Conservation (phyloP, 2,888 invertebrate genomes). For the Hanleya hanleyi region DNA sequence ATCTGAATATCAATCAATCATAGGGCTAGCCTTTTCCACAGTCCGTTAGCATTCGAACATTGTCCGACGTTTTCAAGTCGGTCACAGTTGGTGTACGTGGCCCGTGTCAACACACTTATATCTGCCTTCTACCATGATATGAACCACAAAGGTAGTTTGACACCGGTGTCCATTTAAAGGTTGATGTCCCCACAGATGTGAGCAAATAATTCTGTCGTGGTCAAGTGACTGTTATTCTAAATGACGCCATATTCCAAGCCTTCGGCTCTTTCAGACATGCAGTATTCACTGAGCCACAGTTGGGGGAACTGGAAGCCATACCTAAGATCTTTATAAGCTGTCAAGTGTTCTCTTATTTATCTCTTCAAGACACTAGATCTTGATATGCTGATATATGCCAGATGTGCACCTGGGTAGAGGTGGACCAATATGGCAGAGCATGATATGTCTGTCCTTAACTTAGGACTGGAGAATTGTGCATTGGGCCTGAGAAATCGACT, state of each 20-base stretch:
- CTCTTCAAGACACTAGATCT: slow-evolving; percentile 33
- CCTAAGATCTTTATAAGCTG: no score
- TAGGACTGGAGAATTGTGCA: slow-evolving; percentile 15
- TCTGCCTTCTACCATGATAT: slow-evolving; percentile 41
- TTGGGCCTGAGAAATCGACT: neutral
- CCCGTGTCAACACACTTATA: slow-evolving; percentile 15
- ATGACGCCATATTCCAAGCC: slow-evolving; percentile 32
- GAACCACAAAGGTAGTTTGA: slow-evolving; percentile 16
- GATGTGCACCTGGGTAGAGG: slow-evolving; percentile 40
- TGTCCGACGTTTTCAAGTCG: no score
- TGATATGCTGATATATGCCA: slow-evolving; percentile 31
- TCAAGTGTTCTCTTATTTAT: slow-evolving; percentile 33
- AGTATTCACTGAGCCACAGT: neutral
- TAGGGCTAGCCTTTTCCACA: no score
- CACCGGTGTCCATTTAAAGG: slow-evolving; percentile 29
- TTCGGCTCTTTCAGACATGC: slow-evolving; percentile 32
- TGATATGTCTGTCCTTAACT: slow-evolving; percentile 30
- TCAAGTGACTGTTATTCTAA: slow-evolving; percentile 18
- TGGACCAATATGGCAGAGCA: slow-evolving; percentile 36
- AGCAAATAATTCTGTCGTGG: slow-evolving; percentile 32
- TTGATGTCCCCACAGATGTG: slow-evolving; percentile 14
- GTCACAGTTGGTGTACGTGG: no score
- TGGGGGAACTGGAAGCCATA: no score
- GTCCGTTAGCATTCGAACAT: no score
- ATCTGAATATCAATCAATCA: no score